Conservation (phyloP, 2,888 invertebrate species). For the Minunthozetes semirufus region DNA sequence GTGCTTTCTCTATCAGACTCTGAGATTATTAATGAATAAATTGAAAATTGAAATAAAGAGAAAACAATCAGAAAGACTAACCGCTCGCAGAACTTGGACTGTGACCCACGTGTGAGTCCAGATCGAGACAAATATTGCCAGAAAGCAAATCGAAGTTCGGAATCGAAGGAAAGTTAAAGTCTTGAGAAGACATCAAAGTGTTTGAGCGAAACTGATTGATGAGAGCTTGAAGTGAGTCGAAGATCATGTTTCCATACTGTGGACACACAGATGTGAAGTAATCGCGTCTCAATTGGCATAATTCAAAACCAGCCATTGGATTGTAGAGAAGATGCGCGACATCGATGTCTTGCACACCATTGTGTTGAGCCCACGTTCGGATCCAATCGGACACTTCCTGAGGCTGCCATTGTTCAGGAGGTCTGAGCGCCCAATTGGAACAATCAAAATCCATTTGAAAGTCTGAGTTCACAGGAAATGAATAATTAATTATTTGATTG, state of each 20-base stretch:
- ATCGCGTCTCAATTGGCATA: conserved; percentile 40
- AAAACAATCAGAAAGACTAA: conserved; percentile 11
- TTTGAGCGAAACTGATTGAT: conserved; percentile 39
- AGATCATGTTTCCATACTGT: conserved; percentile 40
- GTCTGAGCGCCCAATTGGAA: conserved; percentile 38
- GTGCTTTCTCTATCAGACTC: conserved; percentile 43
- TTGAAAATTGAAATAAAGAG: background rate
- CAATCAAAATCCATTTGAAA: background rate
- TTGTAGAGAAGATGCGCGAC: conserved; percentile 41
- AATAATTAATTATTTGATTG: too few relatives aligned
- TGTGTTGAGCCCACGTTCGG: conserved; percentile 41
- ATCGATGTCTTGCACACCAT: conserved; percentile 40
- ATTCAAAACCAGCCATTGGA: conserved; percentile 40
- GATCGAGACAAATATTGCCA: conserved; percentile 25
- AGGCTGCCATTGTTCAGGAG: conserved; percentile 42
- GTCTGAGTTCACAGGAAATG: background rate
- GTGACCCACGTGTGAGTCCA: conserved; percentile 37
- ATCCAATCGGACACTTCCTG: conserved; percentile 42
- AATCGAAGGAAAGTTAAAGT: conserved; percentile 20
- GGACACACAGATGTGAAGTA: conserved; percentile 41
- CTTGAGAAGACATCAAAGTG: background rate
- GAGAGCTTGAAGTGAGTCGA: conserved; percentile 40
- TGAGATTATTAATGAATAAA: background rate
- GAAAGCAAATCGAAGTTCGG: conserved; percentile 35
- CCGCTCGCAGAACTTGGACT: conserved; percentile 39